phyloP scores from a whole-genome alignment of 2,888 invertebrate species.

The Agrotis puta region DNA sequence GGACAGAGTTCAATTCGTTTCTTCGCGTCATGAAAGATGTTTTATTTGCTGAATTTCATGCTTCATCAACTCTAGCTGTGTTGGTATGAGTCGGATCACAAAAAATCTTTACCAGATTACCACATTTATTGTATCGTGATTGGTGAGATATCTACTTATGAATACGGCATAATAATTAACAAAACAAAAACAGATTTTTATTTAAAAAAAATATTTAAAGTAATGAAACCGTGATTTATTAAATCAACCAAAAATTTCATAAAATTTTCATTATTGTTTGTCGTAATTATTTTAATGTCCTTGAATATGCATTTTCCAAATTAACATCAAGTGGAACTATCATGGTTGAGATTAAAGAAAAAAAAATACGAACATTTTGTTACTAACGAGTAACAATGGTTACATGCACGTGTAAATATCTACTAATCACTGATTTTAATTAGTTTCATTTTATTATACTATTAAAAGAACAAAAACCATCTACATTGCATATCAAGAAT shows the following conservation, averaged over 20 bases:
- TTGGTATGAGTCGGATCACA: conserved; percentile 12
- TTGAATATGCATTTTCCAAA: conserved; percentile 6
- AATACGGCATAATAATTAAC: too few species aligned
- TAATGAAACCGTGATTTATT: neutral
- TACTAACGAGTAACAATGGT: neutral
- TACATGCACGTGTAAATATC: conserved; percentile 9
- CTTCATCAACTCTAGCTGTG: conserved; percentile 32
- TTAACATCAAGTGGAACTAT: conserved; percentile 41
- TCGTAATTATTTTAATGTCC: conserved; percentile 29
- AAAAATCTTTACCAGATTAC: conserved; percentile 18
- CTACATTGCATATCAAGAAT: neutral
- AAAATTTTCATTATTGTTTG: neutral
- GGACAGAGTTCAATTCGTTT: conserved; percentile 9
- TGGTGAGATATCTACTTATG: neutral
- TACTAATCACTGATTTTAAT: conserved; percentile 8
- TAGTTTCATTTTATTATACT: neutral
- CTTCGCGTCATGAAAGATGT: conserved; percentile 35
- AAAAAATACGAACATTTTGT: too few species aligned
- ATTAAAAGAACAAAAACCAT: neutral
- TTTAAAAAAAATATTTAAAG: too few species aligned
- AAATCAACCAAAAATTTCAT: conserved; percentile 14
- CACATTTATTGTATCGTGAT: conserved; percentile 14
- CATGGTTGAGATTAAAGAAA: conserved; percentile 9
- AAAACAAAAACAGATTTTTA: too few species aligned
- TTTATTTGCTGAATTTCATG: conserved; percentile 52